Evolutionary conservation across 2,888 invertebrate genomes (phyloP), one percentile per base, ranked within the genome.

Genomic region (Ornithoptera alexandrae): DNA sequence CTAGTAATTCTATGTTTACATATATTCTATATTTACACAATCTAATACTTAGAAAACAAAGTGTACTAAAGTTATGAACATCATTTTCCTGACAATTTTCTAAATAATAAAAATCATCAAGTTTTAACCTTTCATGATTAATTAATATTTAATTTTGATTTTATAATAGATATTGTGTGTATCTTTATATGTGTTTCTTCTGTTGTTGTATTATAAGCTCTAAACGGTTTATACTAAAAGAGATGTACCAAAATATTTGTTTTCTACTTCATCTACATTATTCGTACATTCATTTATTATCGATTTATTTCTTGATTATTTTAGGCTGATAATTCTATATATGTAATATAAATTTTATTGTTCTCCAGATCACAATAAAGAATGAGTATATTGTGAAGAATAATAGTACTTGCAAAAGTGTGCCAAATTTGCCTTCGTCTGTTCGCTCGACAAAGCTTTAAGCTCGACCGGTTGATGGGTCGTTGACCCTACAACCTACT

Each of bases 401-500:
- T 70, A 64, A 57, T 67, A 46, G 57, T 57, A 71, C 79, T 82
- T 75, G 75, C 75, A 85, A 88, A 92, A 84, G 86, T 92, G 84
- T 89, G 92, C 88, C 90, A 92, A 90, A 89, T 90, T 90, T 85
- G 89, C 82, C 80, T 79, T 74, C 72, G 67, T 83, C 82, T 80
- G 82, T 81, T 82, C 83, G 80, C 84, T 82, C 81, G 80, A 81
- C 82, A 82, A 84, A 88, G 88, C 90, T 90, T 87, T 80, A 88
- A 89, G 88, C 85, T 77, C 85, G 85, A 90, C 92, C 92, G 92
- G 92, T 92, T 87, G 84, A 78, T 76, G 82, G 91, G 86, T 79
- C 90, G 74, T 84, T 86, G 91, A 90, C 87, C 89, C 81, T 80
- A 77, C 89, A 89, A 90, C 91, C 90, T 90, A 91, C 89, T 90